A percentile compares a stretch with the other conserved stretches of the same genome.
phyloP scores from a whole-genome alignment of 2,888 invertebrate genomes.

The Chironomus tentans region DNA sequence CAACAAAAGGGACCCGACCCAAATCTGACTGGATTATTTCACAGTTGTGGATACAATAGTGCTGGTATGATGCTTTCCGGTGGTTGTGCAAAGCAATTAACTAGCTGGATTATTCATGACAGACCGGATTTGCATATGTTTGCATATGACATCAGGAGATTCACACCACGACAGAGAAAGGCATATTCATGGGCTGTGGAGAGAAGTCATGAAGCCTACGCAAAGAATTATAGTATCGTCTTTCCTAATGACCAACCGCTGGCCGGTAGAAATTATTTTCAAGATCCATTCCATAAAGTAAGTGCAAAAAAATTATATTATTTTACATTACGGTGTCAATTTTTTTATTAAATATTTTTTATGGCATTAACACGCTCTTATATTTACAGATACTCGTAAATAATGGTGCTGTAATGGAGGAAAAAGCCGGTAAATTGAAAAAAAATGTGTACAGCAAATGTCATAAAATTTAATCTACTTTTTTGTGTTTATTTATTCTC shows the following conservation, averaged over 20 bases:
- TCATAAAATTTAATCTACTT: too few species aligned
- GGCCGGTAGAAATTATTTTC: slow-evolving; percentile 64
- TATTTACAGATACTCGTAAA: slow-evolving; percentile 51
- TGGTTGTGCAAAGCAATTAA: slow-evolving; percentile 76
- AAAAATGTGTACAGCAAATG: neutral
- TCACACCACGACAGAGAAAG: slow-evolving; percentile 60
- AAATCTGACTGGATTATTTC: slow-evolving; percentile 59
- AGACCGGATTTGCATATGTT: slow-evolving; percentile 80
- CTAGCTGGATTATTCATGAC: slow-evolving; percentile 75
- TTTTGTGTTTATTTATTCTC: neutral
- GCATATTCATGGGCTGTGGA: slow-evolving; percentile 64
- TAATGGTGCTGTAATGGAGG: slow-evolving; percentile 79
- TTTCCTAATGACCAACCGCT: slow-evolving; percentile 77
- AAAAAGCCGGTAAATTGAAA: slow-evolving; percentile 49
- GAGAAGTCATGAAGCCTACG: slow-evolving; percentile 83
- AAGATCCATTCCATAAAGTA: slow-evolving; percentile 58
- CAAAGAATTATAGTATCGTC: slow-evolving; percentile 71
- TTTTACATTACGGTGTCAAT: neutral
- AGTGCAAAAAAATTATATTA: slow-evolving; percentile 21
- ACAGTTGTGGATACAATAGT: slow-evolving; percentile 83
- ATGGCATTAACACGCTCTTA: neutral
- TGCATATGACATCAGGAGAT: slow-evolving; percentile 75
- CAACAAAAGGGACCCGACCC: slow-evolving; percentile 63
- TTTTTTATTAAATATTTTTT: neutral
- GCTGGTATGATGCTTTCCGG: slow-evolving; percentile 88